Base-by-base conservation (phyloP, 2,888 invertebrate genomes). In the Noctua fimbriata region DNA sequence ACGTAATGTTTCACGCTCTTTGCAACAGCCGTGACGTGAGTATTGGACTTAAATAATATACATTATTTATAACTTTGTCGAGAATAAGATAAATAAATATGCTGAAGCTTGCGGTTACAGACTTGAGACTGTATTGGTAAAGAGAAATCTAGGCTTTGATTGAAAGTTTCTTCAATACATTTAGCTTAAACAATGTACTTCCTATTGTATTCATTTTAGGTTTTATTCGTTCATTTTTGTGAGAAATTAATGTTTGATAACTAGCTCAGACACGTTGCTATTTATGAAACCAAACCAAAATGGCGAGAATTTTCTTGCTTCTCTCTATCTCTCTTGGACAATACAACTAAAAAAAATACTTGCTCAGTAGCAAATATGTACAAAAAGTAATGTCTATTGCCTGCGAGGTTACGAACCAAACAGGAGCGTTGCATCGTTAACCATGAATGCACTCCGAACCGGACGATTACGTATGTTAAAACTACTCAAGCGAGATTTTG, bases 401-500 rank as follows among this genome's bases (percentile, higher is more conserved):
- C 36, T 55, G 5, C 63, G 55, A 52, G 52, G 67, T 89, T 89
- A 85, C 89, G 76, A 77, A 21, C 16, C 9, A 74, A 88, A 85
- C 78, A 85, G 72, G 81, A 88, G 66, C 80, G 58, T 85, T 85
- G 81, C 80, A 83, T 78, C 73, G 86, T 67, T 36, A 83, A 65
- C 72, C 81, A 82, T 78, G 78, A 81, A 85, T 79, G 79, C 84
- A 78, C 75, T 77, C 41, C 63, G 55, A 87, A 88, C 89, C 77
- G 84, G 88, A 85, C 76, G 78, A 83, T 88, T 83, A 88, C 79
- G 80, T 76, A 81, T 75, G 60, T 69, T 69, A 71, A 63, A 85
- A 74, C 81, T 79, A 77, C 72, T 78, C 82, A 83, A 79, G 77
- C 89, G 52, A 83, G 73, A 78, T 71, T 47, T 49, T 32, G 83